Conservation (phyloP, 2,797 vertebrate species). For the Silurus aristotelis region DNA sequence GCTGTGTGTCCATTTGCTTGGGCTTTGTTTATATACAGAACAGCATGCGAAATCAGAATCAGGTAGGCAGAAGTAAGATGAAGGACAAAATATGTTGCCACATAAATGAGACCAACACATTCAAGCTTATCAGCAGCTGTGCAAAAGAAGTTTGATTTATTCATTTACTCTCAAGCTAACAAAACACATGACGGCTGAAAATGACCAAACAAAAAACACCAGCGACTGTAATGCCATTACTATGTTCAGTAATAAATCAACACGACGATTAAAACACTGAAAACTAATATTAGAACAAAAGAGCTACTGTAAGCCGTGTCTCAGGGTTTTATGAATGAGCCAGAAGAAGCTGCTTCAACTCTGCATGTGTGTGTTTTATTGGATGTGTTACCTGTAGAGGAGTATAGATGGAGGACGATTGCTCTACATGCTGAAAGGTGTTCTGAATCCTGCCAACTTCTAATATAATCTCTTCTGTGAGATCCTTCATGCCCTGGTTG, state of each 20-base stretch:
- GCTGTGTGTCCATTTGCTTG: slow-evolving; percentile 29
- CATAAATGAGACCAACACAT: neutral
- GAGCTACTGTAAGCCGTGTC: neutral
- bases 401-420: slow-evolving; percentile 87
- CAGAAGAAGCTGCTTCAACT: neutral
- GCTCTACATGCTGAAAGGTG: slow-evolving; percentile 78
- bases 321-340: neutral
- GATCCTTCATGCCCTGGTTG: slow-evolving; percentile 95
- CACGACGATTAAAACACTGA: neutral
- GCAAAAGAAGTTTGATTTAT: neutral
- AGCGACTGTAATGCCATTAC: neutral
- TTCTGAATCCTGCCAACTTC: slow-evolving; percentile 68
- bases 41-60: slow-evolving; percentile 48
- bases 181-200: neutral
- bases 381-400: slow-evolving; percentile 86
- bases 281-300: neutral
- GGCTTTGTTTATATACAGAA: slow-evolving; percentile 50
- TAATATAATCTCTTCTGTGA: slow-evolving; percentile 99
- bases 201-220: neutral
- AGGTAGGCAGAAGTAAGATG: slow-evolving; percentile 47
- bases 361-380: neutral
- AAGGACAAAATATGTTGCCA: neutral
- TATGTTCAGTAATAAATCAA: neutral
- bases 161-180: neutral
- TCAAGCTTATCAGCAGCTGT: neutral